A percentile compares a stretch with the other conserved stretches of the same genome.
Conservation (phyloP, 2,797 vertebrate genomes). For the Microctenopoma steveboyesi region DNA sequence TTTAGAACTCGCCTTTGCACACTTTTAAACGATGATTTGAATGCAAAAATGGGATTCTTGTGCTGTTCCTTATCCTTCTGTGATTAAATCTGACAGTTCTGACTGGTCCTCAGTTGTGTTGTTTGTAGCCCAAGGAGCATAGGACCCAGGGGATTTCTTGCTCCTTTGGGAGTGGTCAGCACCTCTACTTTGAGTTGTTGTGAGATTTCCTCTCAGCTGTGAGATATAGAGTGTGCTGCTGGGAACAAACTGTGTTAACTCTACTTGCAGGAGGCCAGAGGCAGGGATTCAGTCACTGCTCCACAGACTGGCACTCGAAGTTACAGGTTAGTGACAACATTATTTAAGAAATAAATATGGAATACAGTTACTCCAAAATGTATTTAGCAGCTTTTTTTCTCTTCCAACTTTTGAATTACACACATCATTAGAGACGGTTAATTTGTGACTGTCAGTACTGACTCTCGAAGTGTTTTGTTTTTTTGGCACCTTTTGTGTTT, state of each 20-base stretch:
- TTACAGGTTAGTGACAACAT: slow-evolving; percentile 76
- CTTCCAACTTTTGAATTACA: not conserved
- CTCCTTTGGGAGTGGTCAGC: slow-evolving; percentile 83
- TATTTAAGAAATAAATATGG: not conserved
- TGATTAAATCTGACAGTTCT: slow-evolving; percentile 55
- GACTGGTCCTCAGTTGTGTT: slow-evolving; percentile 52
- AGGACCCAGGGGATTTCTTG: slow-evolving; percentile 84
- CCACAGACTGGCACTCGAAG: slow-evolving; percentile 54
- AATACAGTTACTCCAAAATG: not conserved
- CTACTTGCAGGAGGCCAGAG: slow-evolving; percentile 78
- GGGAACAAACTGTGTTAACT: slow-evolving; percentile 62
- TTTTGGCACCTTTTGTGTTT: not conserved
- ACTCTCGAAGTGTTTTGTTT: not conserved
- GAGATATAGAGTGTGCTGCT: slow-evolving; percentile 51
- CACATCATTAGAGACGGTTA: not conserved
- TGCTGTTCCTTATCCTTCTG: slow-evolving; percentile 29
- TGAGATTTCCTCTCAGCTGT: slow-evolving; percentile 77
- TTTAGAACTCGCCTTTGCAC: slow-evolving; percentile 17
- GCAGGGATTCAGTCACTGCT: slow-evolving; percentile 53
- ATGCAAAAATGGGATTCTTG: slow-evolving; percentile 11
- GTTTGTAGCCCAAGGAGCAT: slow-evolving; percentile 75
- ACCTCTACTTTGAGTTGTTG: slow-evolving; percentile 78
- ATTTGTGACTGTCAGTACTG: not conserved
- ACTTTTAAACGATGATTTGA: slow-evolving; percentile 13
- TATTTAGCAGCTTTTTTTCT: not conserved